Base-by-base conservation (phyloP, 2,888 invertebrate species). In the Nemotelus nigrinus region DNA sequence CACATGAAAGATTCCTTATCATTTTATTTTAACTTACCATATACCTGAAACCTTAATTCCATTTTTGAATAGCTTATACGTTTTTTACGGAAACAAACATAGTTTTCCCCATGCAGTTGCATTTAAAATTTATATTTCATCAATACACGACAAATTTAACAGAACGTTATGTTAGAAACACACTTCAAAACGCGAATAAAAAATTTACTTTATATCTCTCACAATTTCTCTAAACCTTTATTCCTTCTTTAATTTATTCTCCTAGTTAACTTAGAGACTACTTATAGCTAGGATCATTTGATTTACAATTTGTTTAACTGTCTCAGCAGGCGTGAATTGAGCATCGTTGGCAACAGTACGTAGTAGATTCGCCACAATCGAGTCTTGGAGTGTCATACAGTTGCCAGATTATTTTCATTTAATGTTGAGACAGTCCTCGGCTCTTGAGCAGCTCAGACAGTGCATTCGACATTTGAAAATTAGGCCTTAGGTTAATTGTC, bases 111-210 rank as follows among this genome's bases (percentile, higher is more conserved):
- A 25, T 65, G 44, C n/a, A 43, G 25, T 63, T 63, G 25, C 45
- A 65, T 65, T 65, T 65, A 44, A 43, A 43, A 25, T 25, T 25
- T 25, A 25, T 63, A 53, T 65, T 76, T 68, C 76, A 68, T 75
- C 76, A 79, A 79, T 77, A 79, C 79, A 77, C 77, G 76, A 79
- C 78, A 77, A 53, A 41, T 71, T 58, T 76, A 80, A 78, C 76
- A 78, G 77, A 80, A 80, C 78, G 78, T 77, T 78, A 78, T 76
- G 72, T 80, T 80, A 80, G 77, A 80, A 78, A 80, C 80, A 80
- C 80, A 78, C 78, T 78, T 80, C 78, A 72, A 77, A 79, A 80
- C 77, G 78, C 77, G 64, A 78, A 80, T 78, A 78, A 80, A 80
- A 80, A 80, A 80, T 76, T 25, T 78, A 68, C 48, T 71, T 76